Evolutionary conservation across 2,113 vertebrate species (phyloP).

Genomic region (Dendrocopos noguchii): DNA sequence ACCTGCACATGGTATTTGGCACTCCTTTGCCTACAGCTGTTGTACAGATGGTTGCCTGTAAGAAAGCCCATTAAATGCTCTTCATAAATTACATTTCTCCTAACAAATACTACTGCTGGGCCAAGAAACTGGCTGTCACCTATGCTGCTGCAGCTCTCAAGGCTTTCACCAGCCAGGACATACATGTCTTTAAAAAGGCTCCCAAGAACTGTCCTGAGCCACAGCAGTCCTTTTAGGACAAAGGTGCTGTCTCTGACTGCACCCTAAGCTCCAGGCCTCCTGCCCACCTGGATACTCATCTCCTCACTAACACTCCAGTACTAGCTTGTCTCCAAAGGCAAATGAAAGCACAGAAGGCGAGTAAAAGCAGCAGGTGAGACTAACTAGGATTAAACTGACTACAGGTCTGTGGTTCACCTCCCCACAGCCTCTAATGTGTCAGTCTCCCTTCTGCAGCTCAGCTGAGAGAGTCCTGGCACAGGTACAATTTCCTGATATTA

Average conservation of each 20-base stretch:
- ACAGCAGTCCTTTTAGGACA: neutral
- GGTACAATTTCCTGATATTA: conserved; percentile 26
- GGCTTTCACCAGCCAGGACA: neutral
- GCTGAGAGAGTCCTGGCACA: conserved; percentile 45
- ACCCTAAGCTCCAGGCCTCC: neutral
- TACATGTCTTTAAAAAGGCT: accelerated
- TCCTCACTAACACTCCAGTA: neutral
- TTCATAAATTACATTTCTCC: neutral
- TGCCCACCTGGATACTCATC: neutral
- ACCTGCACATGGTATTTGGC: neutral
- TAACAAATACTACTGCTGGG: neutral
- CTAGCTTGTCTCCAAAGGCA: conserved; percentile 51
- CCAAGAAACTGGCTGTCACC: neutral
- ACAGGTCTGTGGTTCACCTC: conserved; percentile 69
- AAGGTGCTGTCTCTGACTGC: neutral
- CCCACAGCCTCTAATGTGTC: conserved; percentile 60
- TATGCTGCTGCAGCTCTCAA: neutral
- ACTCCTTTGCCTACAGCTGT: neutral
- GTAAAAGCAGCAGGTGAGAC: conserved; percentile 52
- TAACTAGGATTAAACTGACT: conserved; percentile 66
- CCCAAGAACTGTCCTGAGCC: neutral
- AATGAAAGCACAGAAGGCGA: conserved; percentile 57
- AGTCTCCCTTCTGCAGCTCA: conserved; percentile 64
- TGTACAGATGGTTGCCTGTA: neutral
- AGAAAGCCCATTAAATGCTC: neutral